Evolutionary conservation across 1,140 invertebrate genomes (phyloP), one percentile per base, ranked within the genome.

Genomic region (Drosophila trapezifrons): DNA sequence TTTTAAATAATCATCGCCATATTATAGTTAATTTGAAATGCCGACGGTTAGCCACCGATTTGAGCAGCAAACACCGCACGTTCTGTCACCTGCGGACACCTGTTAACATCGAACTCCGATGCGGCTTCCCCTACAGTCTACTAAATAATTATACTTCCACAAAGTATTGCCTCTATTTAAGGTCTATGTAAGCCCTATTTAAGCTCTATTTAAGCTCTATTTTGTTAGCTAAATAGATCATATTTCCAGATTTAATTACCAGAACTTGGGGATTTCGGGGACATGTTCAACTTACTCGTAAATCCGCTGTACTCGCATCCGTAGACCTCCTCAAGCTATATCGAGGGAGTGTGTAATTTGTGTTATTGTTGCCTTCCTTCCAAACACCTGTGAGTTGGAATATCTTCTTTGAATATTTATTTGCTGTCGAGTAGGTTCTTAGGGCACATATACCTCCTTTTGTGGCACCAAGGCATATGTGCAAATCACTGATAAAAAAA

Each of bases 341-440:
- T 6, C 17, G 3, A 15, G 29, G 5, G 15, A 25, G 22, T n/a
- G 29, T 52, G 17, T 32, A 52, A n/a, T n/a, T n/a, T n/a, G n/a
- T n/a, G 29, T 52, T 52, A 10, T 32, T 2, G 29, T 32, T 9
- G 29, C 29, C 29, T 32, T 10, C 29, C 29, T n/a, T 35, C 29
- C 51, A 37, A 54, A 54, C 51, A 54, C 32, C 51, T 54, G 49
- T 52, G 49, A 29, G 47, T 47, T 27, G 45, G 25, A 13, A 4
- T 47, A 4, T 27, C 46, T 17, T 47, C 46, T 49, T 17, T 10
- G 12, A 20, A 15, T 32, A 9, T 46, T 12, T 13, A 13, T 20
- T 29, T 9, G 4, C 4, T 10, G 20, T 52, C 8, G 9, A 32
- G 29, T 32, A 29, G 29, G 29, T 52, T 52, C 49, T 35, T 20